Evolutionary conservation across 2,888 invertebrate species (phyloP).

Genomic region (Patella ulyssiponensis): DNA sequence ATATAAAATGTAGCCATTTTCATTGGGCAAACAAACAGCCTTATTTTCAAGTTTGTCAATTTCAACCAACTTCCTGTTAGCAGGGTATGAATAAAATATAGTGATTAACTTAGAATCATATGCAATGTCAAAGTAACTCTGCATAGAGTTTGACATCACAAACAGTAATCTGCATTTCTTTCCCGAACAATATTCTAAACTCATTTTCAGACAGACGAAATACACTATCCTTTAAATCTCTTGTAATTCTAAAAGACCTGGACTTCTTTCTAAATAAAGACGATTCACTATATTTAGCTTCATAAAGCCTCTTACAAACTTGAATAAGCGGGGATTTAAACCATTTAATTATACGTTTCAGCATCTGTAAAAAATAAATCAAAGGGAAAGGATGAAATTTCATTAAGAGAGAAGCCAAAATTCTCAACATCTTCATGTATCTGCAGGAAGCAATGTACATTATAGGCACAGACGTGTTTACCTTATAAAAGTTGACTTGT

Average conservation of each 20-base stretch:
- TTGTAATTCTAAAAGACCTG: background rate
- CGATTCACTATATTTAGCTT: background rate
- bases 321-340: background rate
- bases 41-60: background rate
- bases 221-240: background rate
- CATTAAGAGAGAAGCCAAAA: background rate
- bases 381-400: background rate
- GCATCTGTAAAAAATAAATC: background rate
- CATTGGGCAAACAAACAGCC: background rate
- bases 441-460: background rate
- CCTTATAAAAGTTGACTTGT: background rate
- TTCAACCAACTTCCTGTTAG: background rate
- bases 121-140: background rate
- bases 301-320: background rate
- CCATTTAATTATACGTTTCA: background rate
- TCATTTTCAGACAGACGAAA: background rate
- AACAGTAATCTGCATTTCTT: background rate
- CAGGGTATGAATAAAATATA: background rate
- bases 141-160: background rate
- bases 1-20: background rate
- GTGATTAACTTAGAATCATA: background rate
- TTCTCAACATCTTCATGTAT: background rate
- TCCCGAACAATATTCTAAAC: background rate
- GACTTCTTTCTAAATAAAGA: background rate
- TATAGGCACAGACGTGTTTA: background rate